phyloP scores from a whole-genome alignment of 2,888 invertebrate species.

The Pheosia gnoma region DNA sequence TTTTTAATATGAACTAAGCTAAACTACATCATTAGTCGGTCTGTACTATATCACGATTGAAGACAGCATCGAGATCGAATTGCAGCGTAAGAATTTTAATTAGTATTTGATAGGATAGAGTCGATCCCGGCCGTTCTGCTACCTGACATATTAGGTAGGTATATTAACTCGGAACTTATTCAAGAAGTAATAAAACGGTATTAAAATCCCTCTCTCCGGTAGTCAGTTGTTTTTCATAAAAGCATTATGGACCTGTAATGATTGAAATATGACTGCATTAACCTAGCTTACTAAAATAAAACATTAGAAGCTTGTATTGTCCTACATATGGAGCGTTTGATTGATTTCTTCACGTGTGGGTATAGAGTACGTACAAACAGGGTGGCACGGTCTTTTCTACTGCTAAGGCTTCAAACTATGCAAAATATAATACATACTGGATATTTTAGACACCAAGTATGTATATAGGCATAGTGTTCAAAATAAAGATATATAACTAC shows the following conservation, averaged over 20 bases:
- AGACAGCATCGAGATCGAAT: constrained; percentile 58
- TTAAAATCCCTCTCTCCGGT: background rate
- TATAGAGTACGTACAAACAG: constrained; percentile 15
- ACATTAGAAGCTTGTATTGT: constrained; percentile 10
- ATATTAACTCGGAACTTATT: constrained; percentile 11
- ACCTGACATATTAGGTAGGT: constrained; percentile 15
- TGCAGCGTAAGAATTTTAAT: constrained; percentile 67
- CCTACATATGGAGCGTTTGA: constrained; percentile 11
- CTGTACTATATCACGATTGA: constrained; percentile 59
- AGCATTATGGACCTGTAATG: background rate
- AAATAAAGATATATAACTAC: too few species aligned
- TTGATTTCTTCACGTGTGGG: constrained; percentile 1
- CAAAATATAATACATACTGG: background rate
- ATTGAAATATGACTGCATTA: too few species aligned
- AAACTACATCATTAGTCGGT: constrained; percentile 62
- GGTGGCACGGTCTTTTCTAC: constrained; percentile 38
- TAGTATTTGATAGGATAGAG: constrained; percentile 49
- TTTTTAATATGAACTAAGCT: constrained; percentile 57
- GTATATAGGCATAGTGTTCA: background rate
- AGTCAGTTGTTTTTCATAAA: background rate
- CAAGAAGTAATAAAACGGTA: background rate
- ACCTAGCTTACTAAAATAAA: background rate
- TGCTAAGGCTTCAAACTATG: constrained; percentile 49
- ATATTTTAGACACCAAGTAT: background rate
- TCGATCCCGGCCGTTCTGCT: constrained; percentile 20